Percentiles rank a stretch among this genome's conserved stretches.
Evolutionary conservation across 2,113 vertebrate species (phyloP).

Genomic region (Vombatus ursinus): DNA sequence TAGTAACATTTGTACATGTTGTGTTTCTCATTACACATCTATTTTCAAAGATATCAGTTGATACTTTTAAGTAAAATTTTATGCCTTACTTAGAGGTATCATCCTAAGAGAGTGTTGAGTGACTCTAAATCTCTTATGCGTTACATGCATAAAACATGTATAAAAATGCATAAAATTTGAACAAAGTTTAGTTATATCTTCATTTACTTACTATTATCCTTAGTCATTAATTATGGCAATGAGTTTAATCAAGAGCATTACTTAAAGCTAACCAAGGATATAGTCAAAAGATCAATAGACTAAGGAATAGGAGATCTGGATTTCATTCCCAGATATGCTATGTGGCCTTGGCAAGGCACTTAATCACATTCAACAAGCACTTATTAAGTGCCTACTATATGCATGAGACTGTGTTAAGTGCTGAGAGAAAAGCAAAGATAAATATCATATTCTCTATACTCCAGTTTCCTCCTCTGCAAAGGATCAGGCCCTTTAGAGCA

Average conservation of each 20-base stretch:
- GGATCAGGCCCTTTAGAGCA: background rate
- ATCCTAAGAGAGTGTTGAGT: constrained; percentile 38
- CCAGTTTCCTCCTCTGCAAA: background rate
- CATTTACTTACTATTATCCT: background rate
- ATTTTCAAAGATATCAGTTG: constrained; percentile 30
- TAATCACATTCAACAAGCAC: background rate
- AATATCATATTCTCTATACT: background rate
- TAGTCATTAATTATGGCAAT: background rate
- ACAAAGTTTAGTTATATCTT: constrained; percentile 17
- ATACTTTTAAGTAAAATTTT: constrained; percentile 19
- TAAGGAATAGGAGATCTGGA: constrained; percentile 36
- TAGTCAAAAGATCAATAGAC: constrained; percentile 3
- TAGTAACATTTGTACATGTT: background rate
- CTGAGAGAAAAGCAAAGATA: background rate
- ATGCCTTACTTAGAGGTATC: constrained; percentile 30
- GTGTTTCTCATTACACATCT: background rate
- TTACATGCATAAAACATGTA: background rate
- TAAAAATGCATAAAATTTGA: constrained; percentile 18
- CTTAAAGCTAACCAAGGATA: constrained; percentile 26
- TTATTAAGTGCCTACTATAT: background rate
- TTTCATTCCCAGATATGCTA: constrained; percentile 8
- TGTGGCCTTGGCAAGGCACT: background rate
- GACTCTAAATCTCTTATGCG: background rate
- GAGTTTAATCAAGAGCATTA: background rate
- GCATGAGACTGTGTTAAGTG: background rate